These are phyloP conservation scores for Xiphophorus hellerii DNA, from an alignment of 2,113 vertebrate genomes.

Conservation along the genomic window DNA sequence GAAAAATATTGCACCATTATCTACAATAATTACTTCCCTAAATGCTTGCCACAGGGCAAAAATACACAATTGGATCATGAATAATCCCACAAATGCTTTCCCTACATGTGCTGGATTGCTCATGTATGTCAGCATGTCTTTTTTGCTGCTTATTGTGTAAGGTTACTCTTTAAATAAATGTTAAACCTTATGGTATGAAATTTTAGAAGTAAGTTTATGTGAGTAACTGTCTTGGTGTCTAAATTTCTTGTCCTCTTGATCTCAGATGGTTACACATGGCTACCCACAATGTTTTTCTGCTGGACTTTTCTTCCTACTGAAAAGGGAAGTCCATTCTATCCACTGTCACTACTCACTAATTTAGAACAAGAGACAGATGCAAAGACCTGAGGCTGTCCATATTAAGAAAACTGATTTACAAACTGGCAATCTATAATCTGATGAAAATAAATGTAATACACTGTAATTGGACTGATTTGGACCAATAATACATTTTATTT, in stretches of 20 bases:
- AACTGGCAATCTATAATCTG: neutral
- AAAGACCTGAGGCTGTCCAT: neutral
- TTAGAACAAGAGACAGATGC: too few relatives aligned
- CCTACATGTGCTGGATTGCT: neutral
- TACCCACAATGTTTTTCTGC: too few relatives aligned
- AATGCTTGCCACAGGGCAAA: neutral
- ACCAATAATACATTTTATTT: neutral
- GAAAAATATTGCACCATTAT: neutral
- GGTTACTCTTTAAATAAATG: too few relatives aligned
- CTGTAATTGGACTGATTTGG: neutral
- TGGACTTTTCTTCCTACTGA: too few relatives aligned
- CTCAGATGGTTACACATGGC: too few relatives aligned
- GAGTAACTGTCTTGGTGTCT: neutral
- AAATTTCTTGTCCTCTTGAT: too few relatives aligned
- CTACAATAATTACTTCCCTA: neutral
- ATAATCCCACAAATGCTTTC: neutral
- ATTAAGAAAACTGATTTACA: neutral
- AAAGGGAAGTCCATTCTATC: too few relatives aligned
- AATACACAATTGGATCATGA: neutral
- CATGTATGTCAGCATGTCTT: neutral
- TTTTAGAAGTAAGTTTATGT: neutral
- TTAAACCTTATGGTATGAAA: too few relatives aligned
- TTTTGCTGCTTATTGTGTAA: too few relatives aligned
- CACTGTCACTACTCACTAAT: too few relatives aligned
- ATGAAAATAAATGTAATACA: neutral